These are phyloP conservation scores for Oxystoma pomonae DNA, from an alignment of 2,888 invertebrate species.

Conservation along the genomic window DNA sequence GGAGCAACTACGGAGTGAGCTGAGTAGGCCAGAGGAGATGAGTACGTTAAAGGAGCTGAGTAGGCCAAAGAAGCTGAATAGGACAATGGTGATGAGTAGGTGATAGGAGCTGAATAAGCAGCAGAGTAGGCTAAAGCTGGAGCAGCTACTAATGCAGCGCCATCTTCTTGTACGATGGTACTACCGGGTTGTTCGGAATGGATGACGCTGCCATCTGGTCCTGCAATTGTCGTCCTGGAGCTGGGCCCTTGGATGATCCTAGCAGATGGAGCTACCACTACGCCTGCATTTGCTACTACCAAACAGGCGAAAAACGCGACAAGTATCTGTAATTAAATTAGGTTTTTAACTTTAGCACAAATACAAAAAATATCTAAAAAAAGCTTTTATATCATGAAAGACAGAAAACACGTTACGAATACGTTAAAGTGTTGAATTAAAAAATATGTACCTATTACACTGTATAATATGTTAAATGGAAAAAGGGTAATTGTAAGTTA, in stretches of 20 bases:
- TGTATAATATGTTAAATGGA: no score
- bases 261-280: constrained; percentile 25
- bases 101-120: constrained; percentile 12
- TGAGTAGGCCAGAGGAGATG: no score
- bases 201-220: constrained; percentile 36
- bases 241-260: constrained; percentile 37
- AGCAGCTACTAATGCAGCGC: constrained; percentile 22
- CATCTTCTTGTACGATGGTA: constrained; percentile 29
- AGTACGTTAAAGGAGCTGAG: constrained; percentile 11
- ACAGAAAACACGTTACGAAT: no score
- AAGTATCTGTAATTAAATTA: constrained; percentile 11
- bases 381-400: no score
- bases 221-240: constrained; percentile 33
- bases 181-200: constrained; percentile 34
- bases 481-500: no score
- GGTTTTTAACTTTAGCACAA: no score
- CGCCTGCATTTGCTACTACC: constrained; percentile 27
- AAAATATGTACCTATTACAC: no score
- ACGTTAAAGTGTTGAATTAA: no score
- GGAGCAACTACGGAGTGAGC: neutral
- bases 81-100: constrained; percentile 19
- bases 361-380: no score
- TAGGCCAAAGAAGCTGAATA: constrained; percentile 16
- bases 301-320: constrained; percentile 36
- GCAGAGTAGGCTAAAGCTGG: constrained; percentile 24